Base-by-base conservation (phyloP, 2,888 invertebrate genomes). In the Notodonta ziczac region DNA sequence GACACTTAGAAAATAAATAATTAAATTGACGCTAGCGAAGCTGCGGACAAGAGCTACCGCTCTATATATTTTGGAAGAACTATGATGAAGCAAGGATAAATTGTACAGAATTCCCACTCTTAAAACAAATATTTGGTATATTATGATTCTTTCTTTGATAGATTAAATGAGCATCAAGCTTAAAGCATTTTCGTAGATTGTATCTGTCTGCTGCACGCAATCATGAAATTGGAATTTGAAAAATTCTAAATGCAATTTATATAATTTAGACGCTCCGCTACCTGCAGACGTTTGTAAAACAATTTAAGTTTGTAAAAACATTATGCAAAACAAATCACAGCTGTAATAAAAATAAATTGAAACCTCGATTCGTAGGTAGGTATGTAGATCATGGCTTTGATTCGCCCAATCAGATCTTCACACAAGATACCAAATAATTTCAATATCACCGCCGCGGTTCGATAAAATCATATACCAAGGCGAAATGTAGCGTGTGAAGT, bases 401-500 rank as follows among this genome's bases (percentile, higher is more conserved):
- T 56, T 16, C 24, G 42, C 44, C 2, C 40, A 56, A 44, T 44
- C 44, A 44, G 32, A 53, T 32, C 39, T 12, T 51, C 48, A 8
- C 40, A 35, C 57, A 40, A 24, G 40, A 14, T 60, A 58, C 13
- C n/a, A 51, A 55, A 35, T 24, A 52, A 58, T 59, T 60, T 58
- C 57, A 35, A 61, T 52, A 62, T 57, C 56, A 24, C 24, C 24
- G 40, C 52, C 14, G 40, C 32, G 8, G 52, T 66, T 73, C 75
- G 73, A 81, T 76, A 73, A 74, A 75, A 81, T 75, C 71, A 73
- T 60, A 68, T 74, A 80, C 76, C 87, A 88, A 87, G 89, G 89
- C 74, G 65, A 84, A 84, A 77, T 69, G 69, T 89, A 65, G 86
- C 90, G 87, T 90, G 90, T 70, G 71, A 73, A 80, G 73, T 71